These are phyloP conservation scores for Mycetomoellerius zeteki DNA, from an alignment of 1,140 invertebrate species.

Conservation along the genomic window DNA sequence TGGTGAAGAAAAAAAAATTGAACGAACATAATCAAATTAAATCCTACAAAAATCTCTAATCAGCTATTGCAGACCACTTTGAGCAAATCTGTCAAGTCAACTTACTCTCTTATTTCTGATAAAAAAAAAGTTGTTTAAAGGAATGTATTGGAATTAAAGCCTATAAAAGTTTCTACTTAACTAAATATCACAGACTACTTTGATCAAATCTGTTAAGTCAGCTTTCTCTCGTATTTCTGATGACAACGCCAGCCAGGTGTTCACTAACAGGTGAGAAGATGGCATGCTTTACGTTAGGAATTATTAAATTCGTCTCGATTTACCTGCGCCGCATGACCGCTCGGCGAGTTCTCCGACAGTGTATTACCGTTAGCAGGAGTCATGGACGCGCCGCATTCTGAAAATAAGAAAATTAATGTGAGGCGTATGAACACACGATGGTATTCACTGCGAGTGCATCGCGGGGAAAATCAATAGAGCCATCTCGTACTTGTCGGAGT, in stretches of 20 bases:
- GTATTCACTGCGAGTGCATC: neutral
- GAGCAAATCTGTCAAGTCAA: neutral
- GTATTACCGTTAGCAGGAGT: conserved; percentile 33
- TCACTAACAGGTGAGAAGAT: neutral
- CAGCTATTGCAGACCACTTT: neutral
- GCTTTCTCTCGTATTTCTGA: neutral
- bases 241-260: neutral
- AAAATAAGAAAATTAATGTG: conserved; percentile 1
- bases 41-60: no score
- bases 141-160: no score
- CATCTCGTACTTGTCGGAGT: conserved; percentile 66
- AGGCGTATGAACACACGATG: neutral
- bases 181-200: neutral
- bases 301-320: conserved; percentile 17
- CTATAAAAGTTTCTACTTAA: no score
- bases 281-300: neutral
- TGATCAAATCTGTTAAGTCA: neutral
- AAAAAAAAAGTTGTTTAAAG: no score
- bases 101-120: no score
- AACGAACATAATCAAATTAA: no score
- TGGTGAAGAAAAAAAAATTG: no score
- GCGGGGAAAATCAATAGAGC: conserved; percentile 54
- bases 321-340: conserved; percentile 13
- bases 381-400: conserved; percentile 36
- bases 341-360: neutral